Base-by-base conservation (phyloP, 2,888 invertebrate species). In the Metellina segmentata region DNA sequence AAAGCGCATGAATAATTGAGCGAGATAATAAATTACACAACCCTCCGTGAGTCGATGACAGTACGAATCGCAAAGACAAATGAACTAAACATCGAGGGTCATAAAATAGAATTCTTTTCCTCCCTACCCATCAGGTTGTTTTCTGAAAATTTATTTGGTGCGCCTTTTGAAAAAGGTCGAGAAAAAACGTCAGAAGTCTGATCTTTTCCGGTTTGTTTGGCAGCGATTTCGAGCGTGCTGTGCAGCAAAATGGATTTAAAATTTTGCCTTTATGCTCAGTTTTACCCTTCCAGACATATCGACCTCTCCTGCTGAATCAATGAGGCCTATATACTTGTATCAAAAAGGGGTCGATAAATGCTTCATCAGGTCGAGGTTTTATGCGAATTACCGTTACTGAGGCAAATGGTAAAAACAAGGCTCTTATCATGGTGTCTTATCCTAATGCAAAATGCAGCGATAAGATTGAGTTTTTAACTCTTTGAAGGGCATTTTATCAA, bases 1-100 rank as follows among this genome's bases (percentile, higher is more conserved):
- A 82, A 86, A 87, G 72, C 71, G 70, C 72, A 53, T 87, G 91
- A 82, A 82, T 87, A 91, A 86, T 82, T 87, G 91, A 82, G 53
- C 19, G 75, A 52, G 70, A 82, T 87, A 87, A 91, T 87, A 91
- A 91, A 91, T 91, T 74, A 52, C 52, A 34, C 53, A 9, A 1
- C 48, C 75, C 74, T 77, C 85, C 91, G 87, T 85, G 90, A 90
- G 79, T 81, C 79, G 90, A 75, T 87, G 87, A 87, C 91, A 91
- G 91, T 82, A 78, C 71, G 75, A 91, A 91, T 91, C 86, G 51
- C 82, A 82, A 82, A 91, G 86, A 91, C 91, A 91, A 91, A 91
- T 91, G 91, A 91, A 87, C 91, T 71, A 91, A 82, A 77, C 87
- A 91, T 87, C 82, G 91, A 77, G 91, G 82, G 81, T 91, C 86